Base-by-base conservation (phyloP, 2,888 invertebrate genomes). In the Hemicrepidius hirtus region DNA sequence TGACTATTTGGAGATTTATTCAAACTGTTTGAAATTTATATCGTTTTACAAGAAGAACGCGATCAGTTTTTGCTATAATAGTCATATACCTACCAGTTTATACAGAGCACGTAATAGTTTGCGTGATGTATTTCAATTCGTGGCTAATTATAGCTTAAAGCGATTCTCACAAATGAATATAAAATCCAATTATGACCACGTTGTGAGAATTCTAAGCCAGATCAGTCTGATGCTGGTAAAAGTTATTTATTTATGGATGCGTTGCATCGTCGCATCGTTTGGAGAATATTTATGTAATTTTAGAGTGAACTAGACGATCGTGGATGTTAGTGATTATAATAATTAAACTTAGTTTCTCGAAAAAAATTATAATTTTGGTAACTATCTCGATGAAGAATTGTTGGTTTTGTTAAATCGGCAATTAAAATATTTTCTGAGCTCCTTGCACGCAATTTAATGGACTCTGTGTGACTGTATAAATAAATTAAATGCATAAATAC, bases 91-190 rank as follows among this genome's bases (percentile, higher is more conserved):
- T 53, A 13, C 50, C 20, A 46, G 32, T 50, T 37, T 37, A 64
- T 46, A 59, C 10, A 13, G 59, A 18, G 35, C 20, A 18, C 24
- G 28, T 62, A 68, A 68, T 62, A 62, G 63, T 60, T 46, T 57
- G 67, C 67, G 57, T 67, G 67, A 67, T 67, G 57, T 57, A 57
- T 65, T 65, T 59, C 66, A 65, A 71, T 65, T 46, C 53, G 35
- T 50, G 35, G 44, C 59, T 71, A 71, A 71, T 71, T 71, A 71
- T 65, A 66, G 50, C 65, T 71, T 41, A 59, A 50, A 66, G 65
- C 65, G 57, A 37, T 59, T 70, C 57, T 64, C 55, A 63, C 64
- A 65, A 65, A 64, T 65, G 70, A 69, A 64, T 64, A 70, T 69
- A 69, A 69, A 69, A 69, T 69, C 55, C 53, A 69, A 63, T 69